Conservation (phyloP, 64 coral and sea anemone species). For the Orbicella faveolata region DNA sequence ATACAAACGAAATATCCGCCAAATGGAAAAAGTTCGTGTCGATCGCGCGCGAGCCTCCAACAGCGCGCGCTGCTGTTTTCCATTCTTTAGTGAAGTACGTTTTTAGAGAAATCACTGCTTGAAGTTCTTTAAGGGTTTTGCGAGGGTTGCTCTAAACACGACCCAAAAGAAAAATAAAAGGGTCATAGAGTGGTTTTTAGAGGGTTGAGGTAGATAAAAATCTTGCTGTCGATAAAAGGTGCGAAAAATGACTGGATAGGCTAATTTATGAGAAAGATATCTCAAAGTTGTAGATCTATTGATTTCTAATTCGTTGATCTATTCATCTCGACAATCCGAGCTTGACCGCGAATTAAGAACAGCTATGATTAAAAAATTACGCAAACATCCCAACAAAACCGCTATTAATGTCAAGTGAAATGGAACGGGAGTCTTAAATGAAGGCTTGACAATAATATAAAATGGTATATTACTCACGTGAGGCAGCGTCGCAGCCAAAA, state of each 20-base stretch:
- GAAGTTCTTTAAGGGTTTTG: constrained; percentile 4
- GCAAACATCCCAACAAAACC: background rate
- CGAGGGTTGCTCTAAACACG: background rate
- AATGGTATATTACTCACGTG: constrained; percentile 6
- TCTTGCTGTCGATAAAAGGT: background rate
- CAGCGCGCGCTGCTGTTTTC: constrained; percentile 1
- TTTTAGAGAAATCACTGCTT: constrained; percentile 18
- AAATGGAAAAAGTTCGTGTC: background rate
- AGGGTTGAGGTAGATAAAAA: constrained; percentile 17
- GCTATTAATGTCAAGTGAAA: background rate
- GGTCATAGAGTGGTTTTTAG: background rate
- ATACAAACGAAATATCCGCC: constrained; percentile 40
- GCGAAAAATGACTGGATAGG: background rate
- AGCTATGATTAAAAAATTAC: background rate
- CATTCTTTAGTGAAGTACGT: background rate
- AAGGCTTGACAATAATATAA: background rate
- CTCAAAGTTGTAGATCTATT: background rate
- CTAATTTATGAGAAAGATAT: constrained; percentile 11
- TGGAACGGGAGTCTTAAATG: background rate
- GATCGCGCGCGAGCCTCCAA: constrained; percentile 12
- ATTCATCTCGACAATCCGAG: background rate
- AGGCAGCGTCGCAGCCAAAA: constrained; percentile 25
- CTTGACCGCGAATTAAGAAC: background rate
- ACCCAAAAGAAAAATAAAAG: background rate
- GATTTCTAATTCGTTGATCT: background rate